These are phyloP conservation scores for Drosophila tsacasi DNA, from an alignment of 1,140 invertebrate genomes.

Conservation along the genomic window DNA sequence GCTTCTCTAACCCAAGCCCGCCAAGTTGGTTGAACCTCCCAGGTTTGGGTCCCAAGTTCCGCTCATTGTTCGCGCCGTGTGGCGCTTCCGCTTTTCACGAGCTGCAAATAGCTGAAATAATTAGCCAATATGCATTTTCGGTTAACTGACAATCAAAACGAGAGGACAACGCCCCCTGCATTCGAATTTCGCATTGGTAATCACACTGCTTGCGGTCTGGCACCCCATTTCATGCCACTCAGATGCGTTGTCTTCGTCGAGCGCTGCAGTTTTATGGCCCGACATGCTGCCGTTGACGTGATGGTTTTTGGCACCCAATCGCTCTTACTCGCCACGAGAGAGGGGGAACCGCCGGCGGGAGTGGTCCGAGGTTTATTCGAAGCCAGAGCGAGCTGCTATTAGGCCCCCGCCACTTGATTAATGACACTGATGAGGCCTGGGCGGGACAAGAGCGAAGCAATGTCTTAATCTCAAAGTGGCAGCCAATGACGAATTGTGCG, in stretches of 20 bases:
- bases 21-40: constrained; percentile 16
- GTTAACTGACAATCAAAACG: constrained; percentile 23
- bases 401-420: constrained; percentile 16
- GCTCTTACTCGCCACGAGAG: constrained; percentile 16
- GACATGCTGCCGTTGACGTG: constrained; percentile 29
- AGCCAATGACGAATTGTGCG: constrained; percentile 4
- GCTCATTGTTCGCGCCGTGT: constrained; percentile 31
- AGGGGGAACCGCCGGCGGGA: neutral
- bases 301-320: constrained; percentile 33
- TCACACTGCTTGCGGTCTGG: constrained; percentile 29
- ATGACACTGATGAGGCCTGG: constrained; percentile 22
- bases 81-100: constrained; percentile 42
- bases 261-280: constrained; percentile 21
- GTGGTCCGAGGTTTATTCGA: neutral
- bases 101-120: constrained; percentile 36
- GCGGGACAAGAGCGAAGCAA: constrained; percentile 5
- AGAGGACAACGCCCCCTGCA: constrained; percentile 44
- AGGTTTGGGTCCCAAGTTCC: constrained; percentile 19
- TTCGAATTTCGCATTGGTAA: constrained; percentile 30
- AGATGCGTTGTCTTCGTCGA: constrained; percentile 5
- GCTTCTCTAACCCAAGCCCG: constrained; percentile 11
- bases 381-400: constrained; percentile 11
- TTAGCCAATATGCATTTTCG: constrained; percentile 53
- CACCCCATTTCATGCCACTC: constrained; percentile 11
- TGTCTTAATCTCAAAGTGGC: constrained; percentile 16